Evolutionary conservation across 2,113 vertebrate species (phyloP).

Genomic region (Nymphicus hollandicus): DNA sequence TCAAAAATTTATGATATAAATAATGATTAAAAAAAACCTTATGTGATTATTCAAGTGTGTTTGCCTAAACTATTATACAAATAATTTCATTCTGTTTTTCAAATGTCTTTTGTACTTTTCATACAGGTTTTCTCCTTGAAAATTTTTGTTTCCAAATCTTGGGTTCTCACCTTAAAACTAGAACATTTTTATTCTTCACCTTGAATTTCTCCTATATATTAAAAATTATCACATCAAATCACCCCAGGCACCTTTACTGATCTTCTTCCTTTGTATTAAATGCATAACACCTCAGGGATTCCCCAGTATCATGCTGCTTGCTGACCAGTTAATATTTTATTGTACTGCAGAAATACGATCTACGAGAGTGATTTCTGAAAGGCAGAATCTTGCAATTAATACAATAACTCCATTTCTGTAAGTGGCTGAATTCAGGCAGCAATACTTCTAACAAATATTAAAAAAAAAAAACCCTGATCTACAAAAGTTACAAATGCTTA

Average conservation of each 20-base stretch:
- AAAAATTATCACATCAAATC: neutral
- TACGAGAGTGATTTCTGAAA: neutral
- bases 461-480: neutral
- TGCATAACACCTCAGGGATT: neutral
- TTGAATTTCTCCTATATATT: neutral
- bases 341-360: neutral
- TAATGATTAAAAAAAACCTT: neutral
- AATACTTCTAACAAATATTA: neutral
- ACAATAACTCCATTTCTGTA: neutral
- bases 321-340: neutral
- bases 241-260: neutral
- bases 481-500: neutral
- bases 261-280: neutral
- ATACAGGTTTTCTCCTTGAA: neutral
- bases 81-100: neutral
- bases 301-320: neutral
- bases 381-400: neutral
- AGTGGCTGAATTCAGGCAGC: neutral
- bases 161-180: neutral
- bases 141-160: neutral
- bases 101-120: neutral
- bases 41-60: neutral
- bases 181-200: neutral
- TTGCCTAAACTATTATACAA: neutral
- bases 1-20: neutral